Evolutionary conservation across 2,113 vertebrate genomes (phyloP).

Genomic region (Talpa occidentalis): DNA sequence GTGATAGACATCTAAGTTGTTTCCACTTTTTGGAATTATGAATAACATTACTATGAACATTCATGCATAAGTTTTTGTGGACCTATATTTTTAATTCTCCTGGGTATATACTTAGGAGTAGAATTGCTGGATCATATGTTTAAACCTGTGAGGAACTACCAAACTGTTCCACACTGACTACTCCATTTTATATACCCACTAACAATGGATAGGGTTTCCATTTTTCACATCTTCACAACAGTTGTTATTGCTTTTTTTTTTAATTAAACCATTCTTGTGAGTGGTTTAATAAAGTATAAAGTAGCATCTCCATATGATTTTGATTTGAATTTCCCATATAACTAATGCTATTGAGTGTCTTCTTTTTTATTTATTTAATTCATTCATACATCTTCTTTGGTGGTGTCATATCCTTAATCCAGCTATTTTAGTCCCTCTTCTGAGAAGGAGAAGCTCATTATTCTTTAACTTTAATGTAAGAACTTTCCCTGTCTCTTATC

Average conservation of each 20-base stretch:
- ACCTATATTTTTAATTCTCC: background rate
- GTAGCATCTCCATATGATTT: background rate
- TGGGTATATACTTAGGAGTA: background rate
- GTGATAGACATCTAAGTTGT: background rate
- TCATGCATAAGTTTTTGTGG: background rate
- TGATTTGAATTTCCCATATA: background rate
- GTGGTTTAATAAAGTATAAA: too few species aligned
- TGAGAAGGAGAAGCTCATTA: background rate
- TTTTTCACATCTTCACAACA: background rate
- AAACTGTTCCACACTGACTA: background rate
- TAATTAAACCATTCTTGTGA: background rate
- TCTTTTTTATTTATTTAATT: background rate
- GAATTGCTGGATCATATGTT: background rate
- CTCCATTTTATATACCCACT: background rate
- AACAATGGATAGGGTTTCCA: background rate
- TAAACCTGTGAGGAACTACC: background rate
- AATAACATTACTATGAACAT: background rate
- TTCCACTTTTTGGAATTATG: background rate
- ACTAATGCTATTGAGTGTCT: background rate
- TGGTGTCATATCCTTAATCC: slow-evolving; percentile 8
- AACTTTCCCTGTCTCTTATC: background rate
- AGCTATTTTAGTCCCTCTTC: background rate
- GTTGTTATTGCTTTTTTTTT: background rate
- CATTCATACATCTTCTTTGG: background rate
- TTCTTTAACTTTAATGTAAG: background rate